These are phyloP conservation scores for Astropecten irregularis DNA, from an alignment of 53 echinoderm and acorn worm species.

Conservation along the genomic window DNA sequence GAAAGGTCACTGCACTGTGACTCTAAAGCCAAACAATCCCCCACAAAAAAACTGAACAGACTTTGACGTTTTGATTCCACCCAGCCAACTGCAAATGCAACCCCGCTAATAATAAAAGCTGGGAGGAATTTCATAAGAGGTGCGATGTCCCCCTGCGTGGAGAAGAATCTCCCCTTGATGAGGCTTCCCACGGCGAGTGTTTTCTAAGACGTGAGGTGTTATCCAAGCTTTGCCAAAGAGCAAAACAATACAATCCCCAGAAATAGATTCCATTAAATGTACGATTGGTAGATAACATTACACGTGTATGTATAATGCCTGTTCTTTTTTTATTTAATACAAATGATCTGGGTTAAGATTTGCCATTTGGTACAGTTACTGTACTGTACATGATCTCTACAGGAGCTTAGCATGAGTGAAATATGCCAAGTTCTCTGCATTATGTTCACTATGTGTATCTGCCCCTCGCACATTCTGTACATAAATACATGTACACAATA, in stretches of 20 bases:
- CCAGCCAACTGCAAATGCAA: neutral
- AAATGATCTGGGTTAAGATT: too few species aligned
- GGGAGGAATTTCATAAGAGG: constrained; percentile 12
- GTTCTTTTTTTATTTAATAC: too few species aligned
- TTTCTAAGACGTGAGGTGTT: neutral
- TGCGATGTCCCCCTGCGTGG: neutral
- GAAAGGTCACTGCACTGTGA: constrained; percentile 16
- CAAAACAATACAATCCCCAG: neutral
- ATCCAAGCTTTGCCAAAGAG: constrained; percentile 14
- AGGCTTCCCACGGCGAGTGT: constrained; percentile 1
- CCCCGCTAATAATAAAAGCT: neutral
- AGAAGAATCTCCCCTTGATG: constrained; percentile 22
- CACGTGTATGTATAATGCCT: too few species aligned
- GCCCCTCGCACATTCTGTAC: too few species aligned
- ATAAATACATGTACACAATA: too few species aligned
- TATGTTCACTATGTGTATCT: too few species aligned
- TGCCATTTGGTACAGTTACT: too few species aligned
- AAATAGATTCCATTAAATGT: too few species aligned
- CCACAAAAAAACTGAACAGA: constrained; percentile 7
- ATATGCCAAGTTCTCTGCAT: too few species aligned
- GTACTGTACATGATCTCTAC: too few species aligned
- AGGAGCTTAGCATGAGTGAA: too few species aligned
- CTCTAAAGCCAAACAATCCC: neutral
- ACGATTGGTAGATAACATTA: too few species aligned
- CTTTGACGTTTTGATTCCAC: constrained; percentile 20